Base-by-base conservation (phyloP, 2,113 vertebrate species). In the Bathybates hornii region DNA sequence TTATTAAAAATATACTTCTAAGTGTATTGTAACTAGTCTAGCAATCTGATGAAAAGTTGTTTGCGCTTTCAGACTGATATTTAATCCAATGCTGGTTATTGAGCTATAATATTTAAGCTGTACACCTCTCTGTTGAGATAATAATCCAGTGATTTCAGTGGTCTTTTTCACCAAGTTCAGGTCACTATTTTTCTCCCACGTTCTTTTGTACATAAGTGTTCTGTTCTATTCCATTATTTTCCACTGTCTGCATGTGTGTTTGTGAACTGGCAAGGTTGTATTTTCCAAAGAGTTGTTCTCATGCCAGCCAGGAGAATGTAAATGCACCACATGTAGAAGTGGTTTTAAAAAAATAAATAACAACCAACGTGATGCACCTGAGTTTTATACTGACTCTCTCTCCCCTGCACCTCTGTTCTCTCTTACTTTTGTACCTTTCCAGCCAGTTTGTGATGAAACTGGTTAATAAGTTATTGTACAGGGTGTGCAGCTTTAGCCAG, bases 391-490 rank as follows among this genome's bases (percentile, higher is more conserved):
- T 13, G 14, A 61, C 78, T 45, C 14, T 61, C 19, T 50, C 17
- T 78, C 27, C 45, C 24, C 24, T 81, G 59, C 52, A 76, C 63
- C 59, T 19, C 41, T 48, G 24, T 10, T 36, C 4, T 38, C 34
- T 81, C 13, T 29, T n/a, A 43, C 32, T 63, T 14, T 27, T 68
- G 24, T 84, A 24, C 45, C 57, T 56, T 86, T 59, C 38, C 76
- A 86, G 76, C 63, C 57, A 79, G 43, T 80, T 73, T 57, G 36
- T 36, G 71, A 87, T 83, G 59, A 90, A 91, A 84, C 68, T 90
- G 90, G 88, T 87, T 87, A 90, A 94, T 90, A 90, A 89, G 86
- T 92, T 89, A 89, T 87, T 52, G 34, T 63, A 83, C 9, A 9
- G 48, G 80, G 34, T 90, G 85, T 79, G 83, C 83, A 87, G 87